Conservation (phyloP, 92 coral and sea anemone species). For the Zoanthus gigantus region DNA sequence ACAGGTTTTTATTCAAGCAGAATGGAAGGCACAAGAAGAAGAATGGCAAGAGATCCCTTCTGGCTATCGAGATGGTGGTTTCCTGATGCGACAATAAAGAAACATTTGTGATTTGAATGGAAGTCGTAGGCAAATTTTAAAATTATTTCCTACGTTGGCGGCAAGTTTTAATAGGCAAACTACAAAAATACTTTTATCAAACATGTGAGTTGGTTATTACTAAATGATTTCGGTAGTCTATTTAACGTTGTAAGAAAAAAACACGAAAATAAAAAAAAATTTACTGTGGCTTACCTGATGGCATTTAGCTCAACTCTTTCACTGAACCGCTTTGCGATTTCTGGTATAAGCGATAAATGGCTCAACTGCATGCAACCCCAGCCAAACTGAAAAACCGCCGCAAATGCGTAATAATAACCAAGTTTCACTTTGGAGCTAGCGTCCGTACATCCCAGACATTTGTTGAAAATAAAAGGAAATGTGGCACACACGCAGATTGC, state of each 20-base stretch:
- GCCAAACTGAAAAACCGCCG: slow-evolving; percentile 91
- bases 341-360: slow-evolving; percentile 86
- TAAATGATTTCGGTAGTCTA: background rate
- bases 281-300: slow-evolving; percentile 62
- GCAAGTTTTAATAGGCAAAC: too few relatives aligned
- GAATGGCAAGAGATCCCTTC: too few relatives aligned
- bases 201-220: background rate
- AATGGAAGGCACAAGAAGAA: too few relatives aligned
- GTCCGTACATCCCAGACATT: slow-evolving; percentile 62
- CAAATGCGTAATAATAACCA: slow-evolving; percentile 73
- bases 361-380: slow-evolving; percentile 92
- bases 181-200: background rate
- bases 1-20: too few relatives aligned
- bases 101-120: too few relatives aligned
- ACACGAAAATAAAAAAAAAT: background rate
- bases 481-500: slow-evolving; percentile 64
- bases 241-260: background rate
- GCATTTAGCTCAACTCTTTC: slow-evolving; percentile 89
- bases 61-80: too few relatives aligned
- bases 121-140: too few relatives aligned
- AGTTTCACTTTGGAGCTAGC: slow-evolving; percentile 71
- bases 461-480: slow-evolving; percentile 79
- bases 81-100: too few relatives aligned
- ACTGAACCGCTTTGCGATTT: slow-evolving; percentile 70
- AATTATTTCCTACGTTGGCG: too few relatives aligned